Evolutionary conservation across 2,888 invertebrate species (phyloP).

Genomic region (Bhutanitis thaidina): DNA sequence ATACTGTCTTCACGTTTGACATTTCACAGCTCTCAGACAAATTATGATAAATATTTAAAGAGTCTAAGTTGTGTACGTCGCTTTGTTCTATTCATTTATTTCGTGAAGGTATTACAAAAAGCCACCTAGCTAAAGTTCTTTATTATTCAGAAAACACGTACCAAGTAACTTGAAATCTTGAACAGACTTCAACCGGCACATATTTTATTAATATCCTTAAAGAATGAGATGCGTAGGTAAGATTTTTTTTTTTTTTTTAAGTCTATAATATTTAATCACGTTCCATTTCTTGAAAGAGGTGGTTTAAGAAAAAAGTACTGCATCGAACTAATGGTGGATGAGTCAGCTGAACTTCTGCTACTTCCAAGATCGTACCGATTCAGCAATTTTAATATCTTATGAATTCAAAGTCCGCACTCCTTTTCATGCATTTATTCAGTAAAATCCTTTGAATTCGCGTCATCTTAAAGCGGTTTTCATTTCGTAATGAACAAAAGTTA

Average conservation of each 20-base stretch:
- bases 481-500: slow-evolving; percentile 8
- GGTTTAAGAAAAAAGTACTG: too few relatives aligned
- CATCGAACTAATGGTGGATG: neutral
- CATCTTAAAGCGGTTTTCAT: slow-evolving; percentile 3
- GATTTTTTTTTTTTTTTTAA: too few relatives aligned
- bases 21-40: slow-evolving; percentile 29
- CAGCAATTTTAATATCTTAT: slow-evolving; percentile 15
- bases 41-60: slow-evolving; percentile 8
- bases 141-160: too few relatives aligned
- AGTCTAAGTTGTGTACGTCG: neutral
- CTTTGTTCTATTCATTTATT: slow-evolving; percentile 10
- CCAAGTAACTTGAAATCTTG: too few relatives aligned
- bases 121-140: too few relatives aligned
- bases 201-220: too few relatives aligned
- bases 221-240: too few relatives aligned
- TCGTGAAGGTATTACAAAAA: neutral
- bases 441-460: slow-evolving; percentile 6
- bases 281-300: neutral
- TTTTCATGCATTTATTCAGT: slow-evolving; percentile 17
- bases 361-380: slow-evolving; percentile 6
- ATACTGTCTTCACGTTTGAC: slow-evolving; percentile 24
- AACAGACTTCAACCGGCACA: too few relatives aligned
- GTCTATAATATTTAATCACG: neutral
- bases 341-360: slow-evolving; percentile 5
- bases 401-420: slow-evolving; percentile 10